Conservation (phyloP, 2,797 vertebrate genomes). For the Simalia tracyae region DNA sequence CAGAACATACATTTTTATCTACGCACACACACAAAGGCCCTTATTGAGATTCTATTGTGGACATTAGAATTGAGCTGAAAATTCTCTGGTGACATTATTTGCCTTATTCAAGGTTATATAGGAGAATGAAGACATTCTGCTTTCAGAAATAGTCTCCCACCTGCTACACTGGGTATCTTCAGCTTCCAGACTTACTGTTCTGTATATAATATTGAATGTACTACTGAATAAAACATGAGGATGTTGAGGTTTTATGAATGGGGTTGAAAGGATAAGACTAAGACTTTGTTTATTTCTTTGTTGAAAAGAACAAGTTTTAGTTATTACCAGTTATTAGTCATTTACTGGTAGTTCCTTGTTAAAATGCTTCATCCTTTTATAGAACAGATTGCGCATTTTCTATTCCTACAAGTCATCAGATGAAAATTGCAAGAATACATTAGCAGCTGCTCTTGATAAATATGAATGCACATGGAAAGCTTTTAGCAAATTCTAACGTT, state of each 20-base stretch:
- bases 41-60: background rate
- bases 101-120: background rate
- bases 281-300: constrained; percentile 39
- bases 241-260: constrained; percentile 7
- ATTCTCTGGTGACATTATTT: background rate
- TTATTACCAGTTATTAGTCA: constrained; percentile 36
- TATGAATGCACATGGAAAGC: constrained; percentile 50
- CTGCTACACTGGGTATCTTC: background rate
- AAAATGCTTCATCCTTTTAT: constrained; percentile 45
- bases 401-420: constrained; percentile 50
- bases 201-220: background rate
- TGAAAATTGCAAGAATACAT: constrained; percentile 62
- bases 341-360: constrained; percentile 42
- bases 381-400: constrained; percentile 41
- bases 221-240: background rate
- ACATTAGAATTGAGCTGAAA: background rate
- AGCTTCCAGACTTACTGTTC: no score
- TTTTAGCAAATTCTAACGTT: constrained; percentile 58
- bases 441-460: constrained; percentile 60
- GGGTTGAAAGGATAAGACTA: constrained; percentile 27
- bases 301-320: constrained; percentile 37
- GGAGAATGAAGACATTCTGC: background rate
- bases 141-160: background rate
- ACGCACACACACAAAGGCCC: background rate
- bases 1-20: no score